Evolutionary conservation across 2,797 vertebrate species (phyloP), one percentile per base, ranked within the genome.

Genomic region (Megaceryle alcyon): DNA sequence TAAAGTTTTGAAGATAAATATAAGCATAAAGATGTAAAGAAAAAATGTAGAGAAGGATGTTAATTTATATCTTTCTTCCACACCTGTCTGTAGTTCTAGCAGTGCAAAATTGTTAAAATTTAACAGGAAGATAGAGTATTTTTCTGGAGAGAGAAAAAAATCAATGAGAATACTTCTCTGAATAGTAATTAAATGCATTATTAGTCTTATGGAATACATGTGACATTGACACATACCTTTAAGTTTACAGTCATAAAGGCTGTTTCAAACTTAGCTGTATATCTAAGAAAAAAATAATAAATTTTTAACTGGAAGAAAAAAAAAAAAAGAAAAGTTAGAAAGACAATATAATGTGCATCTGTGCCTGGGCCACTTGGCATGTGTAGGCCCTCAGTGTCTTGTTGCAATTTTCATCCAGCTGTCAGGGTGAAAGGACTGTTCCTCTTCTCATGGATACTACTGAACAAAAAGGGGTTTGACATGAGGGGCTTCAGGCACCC

Each of bases 401-500:
- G 15, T 33, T 85, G 48, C 12, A 56, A 25, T 5, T 0, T 0
- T n/a, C 22, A 33, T 25, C 28, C 35, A 49, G 35, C 61, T 84
- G 44, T 46, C 51, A 33, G 56, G 14, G 44, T 75, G 22, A 69
- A 79, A 82, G 28, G 16, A 56, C 21, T 35, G 3, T 41, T 78
- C 15, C 26, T 69, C 8, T 75, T 77, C 41, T 76, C 14, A 23
- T 39, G 15, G 41, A 66, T 88, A 31, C 17, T 68, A 23, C 8
- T 21, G 23, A 57, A 28, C 7, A 59, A 65, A 49, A 65, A 61
- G 6, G 9, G 7, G 2, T 5, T 82, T 76, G 25, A 54, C 68
- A 7, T 33, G 28, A 25, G 51, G 20, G 7, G 3, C 9, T 43
- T 72, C 0, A 0, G 57, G 10, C 14, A n/a, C 88, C 39, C 17